phyloP scores from a whole-genome alignment of 2,888 invertebrate species.

The Pristionchus arcanus region DNA sequence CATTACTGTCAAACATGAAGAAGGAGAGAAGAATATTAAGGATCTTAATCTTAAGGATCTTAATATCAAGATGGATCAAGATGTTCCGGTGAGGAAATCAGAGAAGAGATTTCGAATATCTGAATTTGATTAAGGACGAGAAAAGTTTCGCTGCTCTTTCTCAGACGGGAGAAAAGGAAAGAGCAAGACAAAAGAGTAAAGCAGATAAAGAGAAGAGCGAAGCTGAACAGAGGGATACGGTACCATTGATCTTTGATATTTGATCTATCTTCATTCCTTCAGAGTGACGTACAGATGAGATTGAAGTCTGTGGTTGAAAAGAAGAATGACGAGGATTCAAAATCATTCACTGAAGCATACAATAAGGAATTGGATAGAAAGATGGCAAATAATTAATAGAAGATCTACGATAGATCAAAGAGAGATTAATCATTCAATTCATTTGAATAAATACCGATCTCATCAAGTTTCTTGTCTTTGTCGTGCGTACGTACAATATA shows the following conservation, averaged over 20 bases:
- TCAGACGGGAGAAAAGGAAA: slow-evolving; percentile 19
- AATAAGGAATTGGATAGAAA: slow-evolving; percentile 25
- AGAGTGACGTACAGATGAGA: slow-evolving; percentile 19
- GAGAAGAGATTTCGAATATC: neutral
- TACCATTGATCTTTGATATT: slow-evolving; percentile 6
- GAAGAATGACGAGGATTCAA: neutral
- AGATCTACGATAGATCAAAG: neutral
- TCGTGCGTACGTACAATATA: too few relatives aligned
- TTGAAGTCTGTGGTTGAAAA: neutral
- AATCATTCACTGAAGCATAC: slow-evolving; percentile 5
- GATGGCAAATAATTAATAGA: neutral
- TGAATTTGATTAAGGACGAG: neutral
- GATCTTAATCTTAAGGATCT: neutral
- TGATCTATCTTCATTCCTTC: neutral
- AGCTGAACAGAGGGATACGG: neutral
- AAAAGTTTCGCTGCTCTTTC: neutral
- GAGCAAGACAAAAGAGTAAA: neutral
- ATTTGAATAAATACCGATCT: slow-evolving; percentile 40
- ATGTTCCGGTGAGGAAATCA: neutral
- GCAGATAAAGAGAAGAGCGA: neutral
- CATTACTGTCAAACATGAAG: slow-evolving; percentile 17
- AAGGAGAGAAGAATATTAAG: neutral
- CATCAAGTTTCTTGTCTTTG: neutral
- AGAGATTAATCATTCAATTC: slow-evolving; percentile 15
- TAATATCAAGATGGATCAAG: neutral